Percentiles rank a stretch among this genome's conserved stretches.
Evolutionary conservation across 2,113 vertebrate species (phyloP).

Genomic region (Lipophrys pholis): DNA sequence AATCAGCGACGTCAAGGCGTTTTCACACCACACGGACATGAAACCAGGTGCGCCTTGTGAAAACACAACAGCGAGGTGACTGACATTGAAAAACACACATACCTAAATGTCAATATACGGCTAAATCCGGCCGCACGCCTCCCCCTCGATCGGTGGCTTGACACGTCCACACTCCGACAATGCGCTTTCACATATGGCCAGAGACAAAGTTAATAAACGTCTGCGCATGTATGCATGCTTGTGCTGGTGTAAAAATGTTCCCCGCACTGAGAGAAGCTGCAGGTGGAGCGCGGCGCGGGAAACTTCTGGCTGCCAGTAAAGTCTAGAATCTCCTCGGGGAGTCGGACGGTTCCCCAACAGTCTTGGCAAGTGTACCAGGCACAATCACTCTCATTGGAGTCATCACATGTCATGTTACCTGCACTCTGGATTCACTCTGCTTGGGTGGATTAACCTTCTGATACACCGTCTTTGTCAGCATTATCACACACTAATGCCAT

Average conservation of each 20-base stretch:
- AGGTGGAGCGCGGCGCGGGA: conserved; percentile 23
- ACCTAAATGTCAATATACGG: conserved; percentile 30
- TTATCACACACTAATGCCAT: background rate
- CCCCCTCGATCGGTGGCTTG: background rate
- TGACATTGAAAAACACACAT: conserved; percentile 56
- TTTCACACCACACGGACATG: conserved; percentile 17
- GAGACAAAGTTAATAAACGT: conserved; percentile 31
- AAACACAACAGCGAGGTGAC: conserved; percentile 42
- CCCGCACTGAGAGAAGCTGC: conserved; percentile 15
- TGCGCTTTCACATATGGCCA: conserved; percentile 18
- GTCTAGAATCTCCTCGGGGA: conserved; percentile 32
- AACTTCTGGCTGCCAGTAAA: conserved; percentile 28
- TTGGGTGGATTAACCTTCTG: background rate
- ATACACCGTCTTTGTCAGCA: background rate
- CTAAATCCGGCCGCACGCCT: conserved; percentile 23
- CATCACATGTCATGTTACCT: conserved; percentile 4
- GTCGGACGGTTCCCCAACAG: conserved; percentile 41
- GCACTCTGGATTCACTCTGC: conserved; percentile 12
- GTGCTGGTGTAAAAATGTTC: conserved; percentile 12
- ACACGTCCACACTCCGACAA: conserved; percentile 16
- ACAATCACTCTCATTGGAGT: background rate
- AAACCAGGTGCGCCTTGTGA: conserved; percentile 46
- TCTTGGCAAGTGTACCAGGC: background rate
- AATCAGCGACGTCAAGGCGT: background rate
- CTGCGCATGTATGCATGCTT: too few species aligned